These are phyloP conservation scores for Spilarctia lutea DNA, from an alignment of 2,888 invertebrate species.

Conservation along the genomic window DNA sequence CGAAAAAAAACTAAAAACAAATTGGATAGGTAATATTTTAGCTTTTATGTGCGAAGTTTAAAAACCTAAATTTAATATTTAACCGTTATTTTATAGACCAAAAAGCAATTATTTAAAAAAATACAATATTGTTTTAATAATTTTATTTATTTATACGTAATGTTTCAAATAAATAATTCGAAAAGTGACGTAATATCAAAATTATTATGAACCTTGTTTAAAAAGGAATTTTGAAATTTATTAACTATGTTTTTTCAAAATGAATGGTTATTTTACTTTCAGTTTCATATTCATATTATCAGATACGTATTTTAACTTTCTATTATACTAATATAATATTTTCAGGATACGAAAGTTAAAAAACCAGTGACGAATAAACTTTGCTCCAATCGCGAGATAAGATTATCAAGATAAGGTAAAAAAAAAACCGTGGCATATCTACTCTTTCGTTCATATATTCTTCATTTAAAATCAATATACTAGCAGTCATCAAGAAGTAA, in stretches of 20 bases:
- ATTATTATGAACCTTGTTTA: neutral
- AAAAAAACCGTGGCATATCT: neutral
- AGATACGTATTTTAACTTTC: neutral
- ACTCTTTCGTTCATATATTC: neutral
- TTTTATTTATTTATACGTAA: too few relatives aligned
- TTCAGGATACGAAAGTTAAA: neutral
- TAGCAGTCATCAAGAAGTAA: neutral
- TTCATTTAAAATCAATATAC: neutral
- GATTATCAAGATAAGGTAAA: neutral
- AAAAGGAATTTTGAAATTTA: neutral
- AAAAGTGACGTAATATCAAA: neutral
- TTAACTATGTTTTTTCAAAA: neutral
- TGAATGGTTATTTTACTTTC: neutral
- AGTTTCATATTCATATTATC: neutral
- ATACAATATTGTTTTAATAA: too few relatives aligned
- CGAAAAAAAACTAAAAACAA: too few relatives aligned
- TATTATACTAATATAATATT: neutral
- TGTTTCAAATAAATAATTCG: neutral
- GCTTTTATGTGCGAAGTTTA: neutral
- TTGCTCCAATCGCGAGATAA: neutral
- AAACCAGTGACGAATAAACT: neutral
- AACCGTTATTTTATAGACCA: too few relatives aligned
- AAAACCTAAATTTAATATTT: neutral
- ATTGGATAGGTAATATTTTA: neutral
- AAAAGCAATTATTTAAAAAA: too few relatives aligned